Evolutionary conservation across 2,113 vertebrate genomes (phyloP), one percentile per base, ranked within the genome.

Genomic region (Gambusia affinis): DNA sequence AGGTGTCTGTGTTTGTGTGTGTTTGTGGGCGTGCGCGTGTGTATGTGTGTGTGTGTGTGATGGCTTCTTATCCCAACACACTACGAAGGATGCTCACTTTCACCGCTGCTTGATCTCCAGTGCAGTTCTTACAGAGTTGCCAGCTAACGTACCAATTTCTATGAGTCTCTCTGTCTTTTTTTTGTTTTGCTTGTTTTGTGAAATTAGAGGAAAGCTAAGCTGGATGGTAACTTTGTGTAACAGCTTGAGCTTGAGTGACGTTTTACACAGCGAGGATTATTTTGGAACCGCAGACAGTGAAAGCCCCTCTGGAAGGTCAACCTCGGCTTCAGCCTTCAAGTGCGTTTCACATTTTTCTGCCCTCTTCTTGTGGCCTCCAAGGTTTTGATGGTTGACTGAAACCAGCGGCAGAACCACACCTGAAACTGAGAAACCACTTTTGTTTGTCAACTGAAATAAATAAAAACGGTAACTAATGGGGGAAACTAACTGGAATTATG

Each of bases 211-310:
- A 78, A 79, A 83, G 81, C 91, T 94, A 90, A 93, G 86, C 89
- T 91, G 91, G 85, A 85, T 90, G 92, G 94, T 91, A 86, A 78
- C 83, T 92, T 37, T 84, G 81, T 92, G 89, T 91, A 89, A 80
- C 87, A 80, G 78, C 91, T 73, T 88, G 85, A 93, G 86, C 90
- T 93, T 94, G 92, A 94, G 75, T 94, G 94, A 94, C 91, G 79
- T 92, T 94, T 94, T 92, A 92, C 89, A 90, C 88, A 81, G 35
- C 80, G 76, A 83, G 91, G 92, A 94, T 93, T 94, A 94, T 93
- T 93, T 67, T 90, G 82, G 88, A 91, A 92, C 83, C 73, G 73
- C 88, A 89, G 90, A 88, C 88, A 78, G 84, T 81, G 80, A 89
- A 93, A 93, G 85, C 76, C 89, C 88, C 77, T n/a, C 83, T 87